Evolutionary conservation across 2,888 invertebrate species (phyloP).

Genomic region (Brachylomia viminalis): DNA sequence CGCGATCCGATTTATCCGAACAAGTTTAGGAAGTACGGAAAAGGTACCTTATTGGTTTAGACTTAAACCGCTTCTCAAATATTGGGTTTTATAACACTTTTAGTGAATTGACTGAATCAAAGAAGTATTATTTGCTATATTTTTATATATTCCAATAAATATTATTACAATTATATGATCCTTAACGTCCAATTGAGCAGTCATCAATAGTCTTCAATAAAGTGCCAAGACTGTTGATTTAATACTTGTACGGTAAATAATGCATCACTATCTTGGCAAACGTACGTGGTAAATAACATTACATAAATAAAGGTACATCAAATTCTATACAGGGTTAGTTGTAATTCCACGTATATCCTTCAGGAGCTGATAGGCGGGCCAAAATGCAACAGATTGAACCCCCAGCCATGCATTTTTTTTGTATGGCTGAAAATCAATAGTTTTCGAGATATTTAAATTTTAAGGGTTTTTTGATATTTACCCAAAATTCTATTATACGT

Average conservation of each 20-base stretch:
- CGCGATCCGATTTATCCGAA: constrained; percentile 50
- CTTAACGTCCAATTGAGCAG: no score
- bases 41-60: constrained; percentile 41
- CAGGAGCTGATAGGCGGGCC: no score
- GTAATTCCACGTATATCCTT: no score
- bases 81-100: constrained; percentile 20
- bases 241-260: not conserved
- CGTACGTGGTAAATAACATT: no score
- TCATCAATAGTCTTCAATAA: not conserved
- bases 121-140: no score
- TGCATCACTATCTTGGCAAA: not conserved
- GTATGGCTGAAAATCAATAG: no score
- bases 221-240: not conserved
- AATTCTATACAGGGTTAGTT: no score
- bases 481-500: not conserved
- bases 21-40: constrained; percentile 37
- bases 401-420: no score
- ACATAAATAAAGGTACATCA: not conserved
- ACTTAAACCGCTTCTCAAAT: constrained; percentile 41
- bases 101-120: constrained; percentile 2
- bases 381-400: no score
- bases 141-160: not conserved
- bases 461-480: not conserved
- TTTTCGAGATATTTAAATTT: no score
- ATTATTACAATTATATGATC: not conserved